phyloP scores from a whole-genome alignment of 2,888 invertebrate species.

The Acrocera orbiculus region DNA sequence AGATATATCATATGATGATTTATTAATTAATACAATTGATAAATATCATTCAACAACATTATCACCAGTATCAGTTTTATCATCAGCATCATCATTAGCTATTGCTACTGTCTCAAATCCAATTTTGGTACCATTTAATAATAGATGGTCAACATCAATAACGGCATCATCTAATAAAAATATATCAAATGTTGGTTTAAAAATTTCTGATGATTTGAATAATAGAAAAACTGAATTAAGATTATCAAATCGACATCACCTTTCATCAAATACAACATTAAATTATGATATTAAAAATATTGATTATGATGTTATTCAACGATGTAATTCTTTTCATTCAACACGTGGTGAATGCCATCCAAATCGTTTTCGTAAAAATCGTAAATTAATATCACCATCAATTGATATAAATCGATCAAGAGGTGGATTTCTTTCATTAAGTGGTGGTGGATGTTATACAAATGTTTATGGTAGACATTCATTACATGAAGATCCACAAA shows the following conservation, averaged over 20 bases:
- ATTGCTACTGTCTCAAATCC: constrained; percentile 1
- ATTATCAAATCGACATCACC: constrained; percentile 1
- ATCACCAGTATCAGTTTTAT: constrained; percentile 1
- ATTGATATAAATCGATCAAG: constrained; percentile 5
- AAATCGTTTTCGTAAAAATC: constrained; percentile 13
- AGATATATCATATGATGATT: constrained; percentile 8
- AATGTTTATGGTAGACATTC: neutral
- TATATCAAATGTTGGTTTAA: no score
- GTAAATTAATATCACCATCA: constrained; percentile 12
- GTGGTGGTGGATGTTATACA: neutral
- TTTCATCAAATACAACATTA: neutral
- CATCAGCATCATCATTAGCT: neutral
- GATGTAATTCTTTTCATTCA: constrained; percentile 16
- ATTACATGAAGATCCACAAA: neutral
- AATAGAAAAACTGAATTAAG: neutral
- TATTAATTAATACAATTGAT: neutral
- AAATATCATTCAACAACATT: neutral
- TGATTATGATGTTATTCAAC: constrained; percentile 6
- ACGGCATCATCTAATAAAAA: neutral
- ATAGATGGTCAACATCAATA: constrained; percentile 6
- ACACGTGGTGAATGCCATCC: constrained; percentile 15
- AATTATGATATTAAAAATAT: neutral
- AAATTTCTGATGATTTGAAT: neutral
- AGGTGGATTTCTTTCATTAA: neutral
- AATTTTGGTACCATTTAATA: constrained; percentile 5